A percentile compares a stretch with the other conserved stretches of the same genome.
phyloP scores from a whole-genome alignment of 2,888 invertebrate species.

The Coleophora flavipennella region DNA sequence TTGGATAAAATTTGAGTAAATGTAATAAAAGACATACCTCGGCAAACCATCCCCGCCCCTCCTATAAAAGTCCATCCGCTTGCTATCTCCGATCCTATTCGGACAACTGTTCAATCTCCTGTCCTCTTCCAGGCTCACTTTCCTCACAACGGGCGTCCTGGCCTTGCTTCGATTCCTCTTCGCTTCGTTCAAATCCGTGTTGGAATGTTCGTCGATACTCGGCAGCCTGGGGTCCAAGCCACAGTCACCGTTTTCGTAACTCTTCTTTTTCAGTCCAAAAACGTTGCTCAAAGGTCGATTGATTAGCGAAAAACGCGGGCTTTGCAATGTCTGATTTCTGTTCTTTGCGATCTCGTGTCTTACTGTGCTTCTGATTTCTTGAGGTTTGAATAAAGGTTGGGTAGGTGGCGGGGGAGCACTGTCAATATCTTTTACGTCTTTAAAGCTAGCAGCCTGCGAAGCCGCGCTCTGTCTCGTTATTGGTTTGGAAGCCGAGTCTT shows the following conservation, averaged over 20 bases:
- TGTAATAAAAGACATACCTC: constrained; percentile 27
- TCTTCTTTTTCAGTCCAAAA: constrained; percentile 25
- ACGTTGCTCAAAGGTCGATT: constrained; percentile 14
- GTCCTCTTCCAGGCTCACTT: constrained; percentile 28
- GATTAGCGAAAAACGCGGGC: constrained; percentile 12
- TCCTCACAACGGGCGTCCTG: constrained; percentile 26
- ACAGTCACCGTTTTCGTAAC: constrained; percentile 49
- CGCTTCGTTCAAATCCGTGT: constrained; percentile 26
- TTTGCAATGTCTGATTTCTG: constrained; percentile 9
- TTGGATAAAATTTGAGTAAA: too few species aligned
- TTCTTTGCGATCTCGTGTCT: constrained; percentile 6
- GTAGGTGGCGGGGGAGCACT: too few species aligned
- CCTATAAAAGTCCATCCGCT: constrained; percentile 42
- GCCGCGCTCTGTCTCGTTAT: too few species aligned
- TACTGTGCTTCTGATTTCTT: too few species aligned
- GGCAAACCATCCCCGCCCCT: constrained; percentile 47
- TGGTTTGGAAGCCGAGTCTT: too few species aligned
- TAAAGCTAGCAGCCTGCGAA: too few species aligned
- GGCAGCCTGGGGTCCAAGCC: constrained; percentile 40
- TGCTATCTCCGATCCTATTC: constrained; percentile 27
- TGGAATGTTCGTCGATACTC: constrained; percentile 57
- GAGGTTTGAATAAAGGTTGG: too few species aligned
- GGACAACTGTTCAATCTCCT: constrained; percentile 37
- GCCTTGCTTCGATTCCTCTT: constrained; percentile 19
- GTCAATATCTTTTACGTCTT: too few species aligned